Conservation (phyloP, 1,140 invertebrate genomes). For the Delia radicum region DNA sequence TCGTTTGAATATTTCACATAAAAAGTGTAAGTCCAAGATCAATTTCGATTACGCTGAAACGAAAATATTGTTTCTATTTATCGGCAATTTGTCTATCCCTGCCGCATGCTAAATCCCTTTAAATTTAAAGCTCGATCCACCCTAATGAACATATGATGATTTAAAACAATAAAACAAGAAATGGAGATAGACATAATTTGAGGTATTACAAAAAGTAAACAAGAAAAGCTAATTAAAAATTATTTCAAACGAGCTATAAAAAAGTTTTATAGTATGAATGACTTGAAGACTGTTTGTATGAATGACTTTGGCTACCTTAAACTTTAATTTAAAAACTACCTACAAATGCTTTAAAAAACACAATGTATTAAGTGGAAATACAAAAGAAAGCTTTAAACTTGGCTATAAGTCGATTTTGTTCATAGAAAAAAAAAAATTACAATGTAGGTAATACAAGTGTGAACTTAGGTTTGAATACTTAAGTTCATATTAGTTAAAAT, state of each 20-base stretch:
- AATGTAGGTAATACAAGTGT: neutral
- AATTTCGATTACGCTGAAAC: too few relatives aligned
- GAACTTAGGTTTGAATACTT: neutral
- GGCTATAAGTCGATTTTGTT: neutral
- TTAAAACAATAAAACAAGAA: neutral
- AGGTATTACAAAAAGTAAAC: neutral
- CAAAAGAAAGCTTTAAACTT: neutral
- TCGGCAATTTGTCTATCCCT: too few relatives aligned
- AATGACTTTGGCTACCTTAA: neutral
- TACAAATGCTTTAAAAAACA: neutral
- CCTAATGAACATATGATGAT: neutral
- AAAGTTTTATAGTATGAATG: neutral
- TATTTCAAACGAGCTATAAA: neutral
- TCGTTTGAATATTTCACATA: too few relatives aligned
- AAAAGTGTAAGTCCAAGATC: too few relatives aligned
- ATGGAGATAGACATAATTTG: neutral
- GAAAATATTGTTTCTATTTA: too few relatives aligned
- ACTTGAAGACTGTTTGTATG: neutral
- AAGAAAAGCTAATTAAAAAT: neutral
- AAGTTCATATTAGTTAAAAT: neutral
- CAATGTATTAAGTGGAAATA: too few relatives aligned
- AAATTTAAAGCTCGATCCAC: too few relatives aligned
- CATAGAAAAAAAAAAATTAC: neutral
- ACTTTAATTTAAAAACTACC: neutral
- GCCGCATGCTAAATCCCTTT: too few relatives aligned